phyloP scores from a whole-genome alignment of 2,888 invertebrate species.

The Stenoptilia bipunctidactyla region DNA sequence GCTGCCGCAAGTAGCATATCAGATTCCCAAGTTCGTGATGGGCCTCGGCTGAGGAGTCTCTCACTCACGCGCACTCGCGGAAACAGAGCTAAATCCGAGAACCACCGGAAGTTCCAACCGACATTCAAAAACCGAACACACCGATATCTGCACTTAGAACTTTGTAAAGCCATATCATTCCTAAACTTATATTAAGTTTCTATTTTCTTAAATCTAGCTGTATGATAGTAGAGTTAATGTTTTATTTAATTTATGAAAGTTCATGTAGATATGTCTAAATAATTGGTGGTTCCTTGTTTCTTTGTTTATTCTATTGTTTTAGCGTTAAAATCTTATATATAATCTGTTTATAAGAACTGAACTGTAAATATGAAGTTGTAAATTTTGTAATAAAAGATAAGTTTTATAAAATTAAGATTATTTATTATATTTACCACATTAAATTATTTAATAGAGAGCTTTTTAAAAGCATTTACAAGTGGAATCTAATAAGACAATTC shows the following conservation, averaged over 20 bases:
- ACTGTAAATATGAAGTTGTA: not conserved
- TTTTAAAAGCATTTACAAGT: constrained; percentile 8
- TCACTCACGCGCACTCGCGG: constrained; percentile 7
- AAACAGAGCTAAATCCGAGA: constrained; percentile 18
- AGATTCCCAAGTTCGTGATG: constrained; percentile 88
- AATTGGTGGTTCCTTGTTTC: too few species aligned
- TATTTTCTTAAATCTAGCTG: too few species aligned
- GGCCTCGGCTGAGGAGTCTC: constrained; percentile 76
- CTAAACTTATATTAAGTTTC: too few species aligned
- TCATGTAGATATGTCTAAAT: too few species aligned
- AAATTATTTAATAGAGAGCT: constrained; percentile 11
- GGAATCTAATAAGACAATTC: too few species aligned
- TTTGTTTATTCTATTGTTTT: too few species aligned
- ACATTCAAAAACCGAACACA: too few species aligned
- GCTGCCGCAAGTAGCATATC: constrained; percentile 84
- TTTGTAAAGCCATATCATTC: too few species aligned
- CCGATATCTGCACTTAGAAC: too few species aligned
- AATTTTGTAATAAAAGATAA: constrained; percentile 2
- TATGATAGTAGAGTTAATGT: not conserved
- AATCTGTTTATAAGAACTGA: too few species aligned
- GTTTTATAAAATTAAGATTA: not conserved
- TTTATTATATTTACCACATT: constrained; percentile 1
- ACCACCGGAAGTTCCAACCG: constrained; percentile 20
- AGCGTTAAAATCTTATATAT: too few species aligned
- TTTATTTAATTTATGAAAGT: too few species aligned